Conservation (phyloP, 23 tunicate species). For the Oikopleura albicans region DNA sequence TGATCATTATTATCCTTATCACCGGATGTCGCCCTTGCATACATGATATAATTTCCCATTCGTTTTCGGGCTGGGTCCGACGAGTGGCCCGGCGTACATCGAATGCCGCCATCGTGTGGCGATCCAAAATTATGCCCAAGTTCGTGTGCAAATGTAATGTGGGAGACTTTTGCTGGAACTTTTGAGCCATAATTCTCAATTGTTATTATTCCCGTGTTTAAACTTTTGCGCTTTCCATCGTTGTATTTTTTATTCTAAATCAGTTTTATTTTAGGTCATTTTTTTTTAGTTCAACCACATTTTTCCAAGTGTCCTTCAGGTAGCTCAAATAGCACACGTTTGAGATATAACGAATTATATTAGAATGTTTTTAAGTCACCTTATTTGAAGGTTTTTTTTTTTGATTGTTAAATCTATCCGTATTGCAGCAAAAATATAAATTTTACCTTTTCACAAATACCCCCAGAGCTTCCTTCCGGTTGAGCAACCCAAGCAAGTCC, state of each 20-base stretch:
- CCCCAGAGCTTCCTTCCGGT: constrained; percentile 48
- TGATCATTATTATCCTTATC: constrained; percentile 36
- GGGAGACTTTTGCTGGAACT: constrained; percentile 52
- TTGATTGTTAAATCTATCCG: too few species aligned
- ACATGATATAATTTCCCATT: constrained; percentile 79
- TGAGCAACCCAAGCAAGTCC: constrained; percentile 89
- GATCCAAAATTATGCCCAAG: constrained; percentile 93
- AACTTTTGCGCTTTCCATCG: constrained; percentile 37
- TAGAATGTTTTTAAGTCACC: too few species aligned
- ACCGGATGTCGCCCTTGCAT: constrained; percentile 72
- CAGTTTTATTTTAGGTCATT: too few species aligned
- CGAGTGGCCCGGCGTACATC: constrained; percentile 72
- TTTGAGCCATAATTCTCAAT: constrained; percentile 59
- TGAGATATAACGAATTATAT: too few species aligned
- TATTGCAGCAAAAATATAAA: too few species aligned
- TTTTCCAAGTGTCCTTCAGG: too few species aligned
- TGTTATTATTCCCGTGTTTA: constrained; percentile 81
- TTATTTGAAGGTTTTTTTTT: too few species aligned
- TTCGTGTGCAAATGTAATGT: constrained; percentile 91
- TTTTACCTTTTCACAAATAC: constrained; percentile 83
- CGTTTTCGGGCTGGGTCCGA: not conserved
- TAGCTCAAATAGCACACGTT: too few species aligned
- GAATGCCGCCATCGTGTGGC: constrained; percentile 67
- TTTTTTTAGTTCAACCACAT: too few species aligned
- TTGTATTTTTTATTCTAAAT: constrained; percentile 29